Percentiles rank a stretch among this genome's conserved stretches.
Conservation (phyloP, 1,140 invertebrate genomes). For the Idris sp. region DNA sequence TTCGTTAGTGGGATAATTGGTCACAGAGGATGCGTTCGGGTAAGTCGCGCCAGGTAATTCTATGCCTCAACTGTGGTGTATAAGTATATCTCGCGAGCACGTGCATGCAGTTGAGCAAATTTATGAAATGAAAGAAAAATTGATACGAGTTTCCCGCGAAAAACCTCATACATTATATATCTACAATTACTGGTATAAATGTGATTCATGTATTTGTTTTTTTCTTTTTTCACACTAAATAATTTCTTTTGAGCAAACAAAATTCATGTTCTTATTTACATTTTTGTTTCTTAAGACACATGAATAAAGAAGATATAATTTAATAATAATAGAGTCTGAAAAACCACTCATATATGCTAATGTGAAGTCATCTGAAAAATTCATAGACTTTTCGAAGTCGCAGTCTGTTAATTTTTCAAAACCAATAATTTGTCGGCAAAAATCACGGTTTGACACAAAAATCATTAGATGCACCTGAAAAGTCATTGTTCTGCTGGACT, state of each 20-base stretch:
- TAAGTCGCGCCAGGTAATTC: slow-evolving; percentile 75
- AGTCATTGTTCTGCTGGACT: too few species aligned
- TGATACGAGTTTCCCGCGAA: slow-evolving; percentile 21
- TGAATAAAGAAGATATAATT: too few species aligned
- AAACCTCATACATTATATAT: slow-evolving; percentile 3
- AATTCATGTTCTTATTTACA: too few species aligned
- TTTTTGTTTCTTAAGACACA: too few species aligned
- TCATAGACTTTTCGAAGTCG: slow-evolving; percentile 11
- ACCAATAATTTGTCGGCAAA: slow-evolving; percentile 37
- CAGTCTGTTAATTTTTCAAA: too few species aligned
- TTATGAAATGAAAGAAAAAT: slow-evolving; percentile 32
- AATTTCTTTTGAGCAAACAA: too few species aligned
- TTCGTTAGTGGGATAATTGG: slow-evolving; percentile 78
- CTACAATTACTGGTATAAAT: too few species aligned
- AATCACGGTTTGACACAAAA: too few species aligned
- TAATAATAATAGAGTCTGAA: neutral
- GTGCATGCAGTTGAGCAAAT: slow-evolving; percentile 27
- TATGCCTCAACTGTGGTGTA: slow-evolving; percentile 67
- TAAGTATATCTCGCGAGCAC: slow-evolving; percentile 64
- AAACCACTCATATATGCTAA: slow-evolving; percentile 2
- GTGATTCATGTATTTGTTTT: too few species aligned
- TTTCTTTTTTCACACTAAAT: too few species aligned
- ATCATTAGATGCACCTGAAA: too few species aligned
- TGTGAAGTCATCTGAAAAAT: slow-evolving; percentile 16
- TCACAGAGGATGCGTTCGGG: slow-evolving; percentile 77